Evolutionary conservation across 1,140 invertebrate species (phyloP), one percentile per base, ranked within the genome.

Genomic region (Drosophila melanica): DNA sequence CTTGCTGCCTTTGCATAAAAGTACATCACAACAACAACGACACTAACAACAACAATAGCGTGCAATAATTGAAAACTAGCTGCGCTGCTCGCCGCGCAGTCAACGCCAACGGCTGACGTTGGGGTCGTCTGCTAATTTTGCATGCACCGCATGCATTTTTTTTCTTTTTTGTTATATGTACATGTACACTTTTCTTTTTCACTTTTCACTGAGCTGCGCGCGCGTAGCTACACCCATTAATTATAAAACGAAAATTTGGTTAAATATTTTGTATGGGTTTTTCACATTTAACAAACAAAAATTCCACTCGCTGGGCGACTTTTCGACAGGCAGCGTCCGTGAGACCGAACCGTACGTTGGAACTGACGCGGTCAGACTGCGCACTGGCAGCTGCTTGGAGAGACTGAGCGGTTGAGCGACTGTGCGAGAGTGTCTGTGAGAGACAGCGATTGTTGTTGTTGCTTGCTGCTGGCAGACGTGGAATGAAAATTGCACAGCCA

Each of bases 31-130:
- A 42, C 20, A 65, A 48, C 33, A 59, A 44, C 51, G n/a, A n/a
- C 8, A 39, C 27, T 20, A 42, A 44, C 33, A 57, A 55, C 33
- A 68, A 47, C 33, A 60, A n/a, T 18, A 45, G 73, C 59, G 62
- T 78, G 70, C 69, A 81, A 78, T 78, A 74, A 74, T 68, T 74
- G 39, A 62, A 68, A 74, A 68, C 71, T 74, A 68, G 65, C 64
- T 54, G 41, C 39, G 41, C 58, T 47, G 66, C 18, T 18, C 42
- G 67, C 48, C 41, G 67, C 50, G 48, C 51, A 63, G 58, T 55
- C 58, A 18, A 42, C 51, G 51, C 30, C 18, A 10, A 8, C 33
- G 50, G n/a, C 51, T 48, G 54, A 71, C 41, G 39, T 30, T 74
- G 65, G 42, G 63, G 54, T 73, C 65, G 64, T 68, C 30, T 45